Evolutionary conservation across 1,140 invertebrate genomes (phyloP).

Genomic region (Lutraria rhynchaena): DNA sequence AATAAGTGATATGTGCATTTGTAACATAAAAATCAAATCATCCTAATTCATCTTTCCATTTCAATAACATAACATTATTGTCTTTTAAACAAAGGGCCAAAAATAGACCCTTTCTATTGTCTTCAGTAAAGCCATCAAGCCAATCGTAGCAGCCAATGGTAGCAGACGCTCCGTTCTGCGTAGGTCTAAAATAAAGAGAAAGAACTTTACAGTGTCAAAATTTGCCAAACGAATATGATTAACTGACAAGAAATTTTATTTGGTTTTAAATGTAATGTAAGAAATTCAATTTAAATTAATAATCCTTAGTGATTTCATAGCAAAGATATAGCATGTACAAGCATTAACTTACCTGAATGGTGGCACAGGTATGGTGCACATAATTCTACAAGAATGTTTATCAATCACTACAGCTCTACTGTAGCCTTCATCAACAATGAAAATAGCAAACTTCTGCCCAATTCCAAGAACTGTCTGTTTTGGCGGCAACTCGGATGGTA

Average conservation of each 20-base stretch:
- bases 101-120: conserved; percentile 61
- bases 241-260: neutral
- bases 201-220: too few species aligned
- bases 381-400: conserved; percentile 36
- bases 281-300: neutral
- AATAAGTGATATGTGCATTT: too few species aligned
- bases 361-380: conserved; percentile 53
- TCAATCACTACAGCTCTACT: conserved; percentile 50
- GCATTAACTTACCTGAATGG: conserved; percentile 55
- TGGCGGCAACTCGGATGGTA: conserved; percentile 42
- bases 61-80: conserved; percentile 63
- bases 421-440: conserved; percentile 56
- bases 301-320: neutral
- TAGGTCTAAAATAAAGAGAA: conserved; percentile 58
- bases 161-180: conserved; percentile 64
- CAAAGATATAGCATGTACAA: too few species aligned
- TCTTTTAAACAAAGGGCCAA: conserved; percentile 66
- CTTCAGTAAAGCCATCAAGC: conserved; percentile 66
- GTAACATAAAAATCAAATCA: neutral
- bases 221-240: neutral
- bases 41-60: conserved; percentile 59
- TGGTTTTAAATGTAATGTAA: neutral
- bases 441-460: conserved; percentile 58
- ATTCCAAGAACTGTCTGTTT: conserved; percentile 52
- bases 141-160: conserved; percentile 64